These are phyloP conservation scores for Fulica atra DNA, from an alignment of 2,113 vertebrate species.

Conservation along the genomic window DNA sequence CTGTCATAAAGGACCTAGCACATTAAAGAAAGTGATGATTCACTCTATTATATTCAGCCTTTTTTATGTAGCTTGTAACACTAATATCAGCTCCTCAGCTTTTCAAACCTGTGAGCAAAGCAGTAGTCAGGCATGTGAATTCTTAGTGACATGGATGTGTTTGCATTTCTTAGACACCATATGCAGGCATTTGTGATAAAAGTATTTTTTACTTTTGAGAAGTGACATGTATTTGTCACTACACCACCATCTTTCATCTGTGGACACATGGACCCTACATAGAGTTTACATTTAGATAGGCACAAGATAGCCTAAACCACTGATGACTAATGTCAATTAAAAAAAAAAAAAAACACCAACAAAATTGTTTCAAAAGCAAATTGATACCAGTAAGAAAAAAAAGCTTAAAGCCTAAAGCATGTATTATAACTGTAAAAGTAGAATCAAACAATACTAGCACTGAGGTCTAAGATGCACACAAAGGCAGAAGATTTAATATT, in stretches of 20 bases:
- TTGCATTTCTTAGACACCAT: background rate
- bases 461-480: background rate
- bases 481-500: background rate
- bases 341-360: background rate
- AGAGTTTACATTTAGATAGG: background rate
- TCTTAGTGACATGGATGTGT: background rate
- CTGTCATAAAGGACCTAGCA: background rate
- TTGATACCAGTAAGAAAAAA: background rate
- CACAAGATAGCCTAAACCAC: background rate
- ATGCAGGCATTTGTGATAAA: background rate
- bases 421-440: background rate
- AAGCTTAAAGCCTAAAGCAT: background rate
- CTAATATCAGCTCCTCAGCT: background rate
- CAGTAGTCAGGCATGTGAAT: background rate
- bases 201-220: background rate
- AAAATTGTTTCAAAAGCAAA: background rate
- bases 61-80: background rate
- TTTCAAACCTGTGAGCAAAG: background rate
- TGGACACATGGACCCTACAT: background rate
- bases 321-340: background rate
- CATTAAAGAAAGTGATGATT: background rate
- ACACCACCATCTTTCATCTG: background rate
- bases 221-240: background rate
- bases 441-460: background rate
- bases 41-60: background rate